These are phyloP conservation scores for Meteorus colon DNA, from an alignment of 2,888 invertebrate species.

Conservation along the genomic window DNA sequence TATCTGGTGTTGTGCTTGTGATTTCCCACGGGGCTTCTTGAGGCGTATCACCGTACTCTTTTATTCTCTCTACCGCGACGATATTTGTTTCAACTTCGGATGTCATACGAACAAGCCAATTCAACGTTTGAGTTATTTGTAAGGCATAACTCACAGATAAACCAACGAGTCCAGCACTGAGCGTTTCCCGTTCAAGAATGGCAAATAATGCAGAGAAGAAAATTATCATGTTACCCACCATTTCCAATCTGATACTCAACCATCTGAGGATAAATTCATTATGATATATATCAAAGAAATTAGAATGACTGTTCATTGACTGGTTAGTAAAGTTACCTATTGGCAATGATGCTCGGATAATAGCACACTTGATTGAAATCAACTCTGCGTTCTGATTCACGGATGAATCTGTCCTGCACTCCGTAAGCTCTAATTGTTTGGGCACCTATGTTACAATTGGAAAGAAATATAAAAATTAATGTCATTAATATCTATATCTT, in stretches of 20 bases:
- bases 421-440: slow-evolving; percentile 90
- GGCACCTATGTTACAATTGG: slow-evolving; percentile 72
- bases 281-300: neutral
- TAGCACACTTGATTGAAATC: slow-evolving; percentile 95
- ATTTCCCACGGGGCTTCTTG: slow-evolving; percentile 89
- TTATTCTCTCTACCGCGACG: slow-evolving; percentile 96
- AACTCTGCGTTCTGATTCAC: slow-evolving; percentile 90
- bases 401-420: slow-evolving; percentile 87
- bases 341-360: slow-evolving; percentile 93
- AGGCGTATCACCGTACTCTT: slow-evolving; percentile 92
- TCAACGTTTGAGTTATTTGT: slow-evolving; percentile 94
- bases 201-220: slow-evolving; percentile 96
- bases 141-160: slow-evolving; percentile 91
- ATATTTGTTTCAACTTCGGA: slow-evolving; percentile 98
- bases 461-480: slow-evolving; percentile 15
- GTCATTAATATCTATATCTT: slow-evolving; percentile 2
- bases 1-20: slow-evolving; percentile 77
- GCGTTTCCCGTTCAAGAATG: slow-evolving; percentile 83
- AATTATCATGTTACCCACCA: slow-evolving; percentile 96
- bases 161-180: slow-evolving; percentile 88
- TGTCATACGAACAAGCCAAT: slow-evolving; percentile 97
- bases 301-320: neutral
- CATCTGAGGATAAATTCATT: slow-evolving; percentile 77
- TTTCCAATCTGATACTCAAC: slow-evolving; percentile 95
- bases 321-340: slow-evolving; percentile 75